Evolutionary conservation across 2,113 vertebrate species (phyloP).

Genomic region (Seriola quinqueradiata): DNA sequence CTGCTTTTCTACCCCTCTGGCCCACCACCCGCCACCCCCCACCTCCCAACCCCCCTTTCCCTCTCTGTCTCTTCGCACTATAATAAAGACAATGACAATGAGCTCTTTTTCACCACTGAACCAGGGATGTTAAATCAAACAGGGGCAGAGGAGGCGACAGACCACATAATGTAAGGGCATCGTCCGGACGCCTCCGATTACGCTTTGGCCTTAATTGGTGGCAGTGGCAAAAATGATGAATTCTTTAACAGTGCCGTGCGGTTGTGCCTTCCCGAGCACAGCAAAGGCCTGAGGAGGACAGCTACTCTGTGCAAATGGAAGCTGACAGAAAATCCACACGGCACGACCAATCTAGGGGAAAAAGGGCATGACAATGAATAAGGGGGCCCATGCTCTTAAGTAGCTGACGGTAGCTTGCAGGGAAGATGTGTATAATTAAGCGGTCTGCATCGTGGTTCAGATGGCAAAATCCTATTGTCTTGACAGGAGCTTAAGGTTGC

Average conservation of each 20-base stretch:
- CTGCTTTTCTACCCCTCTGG: slow-evolving; percentile 28
- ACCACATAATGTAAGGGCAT: slow-evolving; percentile 78
- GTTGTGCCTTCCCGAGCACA: slow-evolving; percentile 46
- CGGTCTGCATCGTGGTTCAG: slow-evolving; percentile 73
- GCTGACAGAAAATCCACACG: slow-evolving; percentile 80
- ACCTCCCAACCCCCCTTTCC: not conserved
- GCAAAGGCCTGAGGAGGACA: slow-evolving; percentile 63
- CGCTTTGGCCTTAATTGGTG: slow-evolving; percentile 80
- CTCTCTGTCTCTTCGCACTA: slow-evolving; percentile 17
- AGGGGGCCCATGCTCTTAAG: slow-evolving; percentile 62
- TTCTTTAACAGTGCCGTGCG: slow-evolving; percentile 74
- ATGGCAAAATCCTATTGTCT: slow-evolving; percentile 84
- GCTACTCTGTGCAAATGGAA: slow-evolving; percentile 75
- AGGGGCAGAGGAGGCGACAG: slow-evolving; percentile 74
- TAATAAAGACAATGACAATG: slow-evolving; percentile 77
- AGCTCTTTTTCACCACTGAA: slow-evolving; percentile 71
- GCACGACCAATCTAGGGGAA: slow-evolving; percentile 61
- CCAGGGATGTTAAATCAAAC: slow-evolving; percentile 82
- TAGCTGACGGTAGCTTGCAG: slow-evolving; percentile 69
- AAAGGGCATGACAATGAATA: slow-evolving; percentile 71
- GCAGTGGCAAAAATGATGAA: slow-evolving; percentile 77
- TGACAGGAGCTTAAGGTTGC: slow-evolving; percentile 86
- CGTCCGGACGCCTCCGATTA: slow-evolving; percentile 79
- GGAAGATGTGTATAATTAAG: slow-evolving; percentile 84
- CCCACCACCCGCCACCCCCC: not conserved